A percentile compares a stretch with the other conserved stretches of the same genome.
phyloP scores from a whole-genome alignment of 1,140 invertebrate genomes.

The Sinonovacula constricta region DNA sequence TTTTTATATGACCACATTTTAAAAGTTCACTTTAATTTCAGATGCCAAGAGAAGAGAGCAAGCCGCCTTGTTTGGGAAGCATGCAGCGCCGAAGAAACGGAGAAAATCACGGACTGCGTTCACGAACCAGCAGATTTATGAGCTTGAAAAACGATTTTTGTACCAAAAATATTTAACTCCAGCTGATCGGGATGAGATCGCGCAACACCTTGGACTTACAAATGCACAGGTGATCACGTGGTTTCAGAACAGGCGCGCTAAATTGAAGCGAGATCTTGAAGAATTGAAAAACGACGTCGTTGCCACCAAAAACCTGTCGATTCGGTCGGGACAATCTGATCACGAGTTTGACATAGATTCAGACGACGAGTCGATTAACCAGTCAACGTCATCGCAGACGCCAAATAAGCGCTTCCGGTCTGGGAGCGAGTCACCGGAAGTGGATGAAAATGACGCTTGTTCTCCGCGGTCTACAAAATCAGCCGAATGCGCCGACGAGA shows the following conservation, averaged over 20 bases:
- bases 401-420: conserved; percentile 24
- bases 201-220: conserved; percentile 92
- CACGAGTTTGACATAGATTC: conserved; percentile 38
- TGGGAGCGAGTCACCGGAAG: conserved; percentile 38
- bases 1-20: too few relatives aligned
- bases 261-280: conserved; percentile 92
- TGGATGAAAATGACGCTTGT: conserved; percentile 10
- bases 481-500: neutral
- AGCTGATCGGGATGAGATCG: conserved; percentile 96
- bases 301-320: conserved; percentile 55
- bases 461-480: conserved; percentile 1
- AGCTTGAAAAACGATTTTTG: conserved; percentile 94
- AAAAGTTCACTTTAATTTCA: too few relatives aligned
- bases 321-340: conserved; percentile 25
- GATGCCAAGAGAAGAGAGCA: too few relatives aligned
- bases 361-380: conserved; percentile 4
- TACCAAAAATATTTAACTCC: conserved; percentile 97
- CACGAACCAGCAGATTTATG: conserved; percentile 75
- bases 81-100: conserved; percentile 71
- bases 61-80: conserved; percentile 59
- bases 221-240: conserved; percentile 92
- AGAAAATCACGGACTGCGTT: conserved; percentile 75
- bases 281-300: conserved; percentile 98
- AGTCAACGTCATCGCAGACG: neutral
- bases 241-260: conserved; percentile 79